Base-by-base conservation (phyloP, 2,797 vertebrate species). In the Hylomyscus alleni region DNA sequence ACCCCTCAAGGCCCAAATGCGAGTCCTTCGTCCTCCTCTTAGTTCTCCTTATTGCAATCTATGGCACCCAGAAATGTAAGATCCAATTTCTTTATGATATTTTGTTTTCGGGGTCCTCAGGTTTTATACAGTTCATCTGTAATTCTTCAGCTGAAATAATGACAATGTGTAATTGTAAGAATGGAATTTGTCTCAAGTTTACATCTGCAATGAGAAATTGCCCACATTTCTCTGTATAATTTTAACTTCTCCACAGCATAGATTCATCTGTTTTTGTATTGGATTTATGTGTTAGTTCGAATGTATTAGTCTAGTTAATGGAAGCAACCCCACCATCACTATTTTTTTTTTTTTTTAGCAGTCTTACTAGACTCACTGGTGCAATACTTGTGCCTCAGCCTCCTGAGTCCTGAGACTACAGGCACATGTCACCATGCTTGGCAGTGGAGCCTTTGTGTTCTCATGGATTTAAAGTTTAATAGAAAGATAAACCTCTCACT, bases 261-360 rank as follows among this genome's bases (percentile, higher is more conserved):
- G 40, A 2, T 14, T 73, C 37, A 81, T 82, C 52, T 7, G 13
- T 12, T 84, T 89, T 89, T 58, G 26, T 65, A 26, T 83, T 94
- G 75, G 31, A 58, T 94, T 83, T 96, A 88, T 90, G 50, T 90
- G n/a, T 78, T 84, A 85, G 54, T 76, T 87, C 82, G 77, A 6
- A 50, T 91, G 95, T 89, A 24, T 58, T 47, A 5, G 7, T 89
- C n/a, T 92, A 50, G 8, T 62, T 94, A 90, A 85, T 89, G 40
- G 78, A 19, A 83, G 19, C 29, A 34, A 20, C 29, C 29, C 29
- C 7, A 31, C 11, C 31, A 44, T 73, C 26, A 29, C 67, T n/a
- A n/a, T n/a, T 54, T 6, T 72, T 86, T 56, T 56, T 73, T 60
- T 62, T 40, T 67, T 60, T 24, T 22, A 60, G 47, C 2, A 37